These are phyloP conservation scores for Netelia fuscicornis DNA, from an alignment of 2,888 invertebrate species.

Conservation along the genomic window DNA sequence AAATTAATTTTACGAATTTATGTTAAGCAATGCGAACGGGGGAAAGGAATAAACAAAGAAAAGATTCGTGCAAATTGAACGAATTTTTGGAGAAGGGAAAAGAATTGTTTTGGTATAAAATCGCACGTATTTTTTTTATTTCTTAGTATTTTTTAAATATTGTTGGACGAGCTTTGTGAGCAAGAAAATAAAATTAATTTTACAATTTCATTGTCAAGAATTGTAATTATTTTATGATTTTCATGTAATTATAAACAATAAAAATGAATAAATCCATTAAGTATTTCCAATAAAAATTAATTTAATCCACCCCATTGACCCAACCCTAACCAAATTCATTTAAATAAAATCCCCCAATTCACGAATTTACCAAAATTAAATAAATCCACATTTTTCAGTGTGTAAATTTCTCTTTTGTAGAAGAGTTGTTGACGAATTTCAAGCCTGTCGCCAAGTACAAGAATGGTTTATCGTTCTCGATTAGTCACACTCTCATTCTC, in stretches of 20 bases:
- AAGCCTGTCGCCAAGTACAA: constrained; percentile 26
- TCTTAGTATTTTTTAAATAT: background rate
- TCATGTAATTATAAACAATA: too few species aligned
- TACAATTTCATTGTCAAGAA: too few species aligned
- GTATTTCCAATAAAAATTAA: too few species aligned
- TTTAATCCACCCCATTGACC: too few species aligned
- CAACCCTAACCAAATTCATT: too few species aligned
- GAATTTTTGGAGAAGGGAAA: background rate
- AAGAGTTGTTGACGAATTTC: constrained; percentile 49
- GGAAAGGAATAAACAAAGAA: background rate
- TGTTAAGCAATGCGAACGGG: too few species aligned
- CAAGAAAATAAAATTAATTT: background rate
- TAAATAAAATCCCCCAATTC: background rate
- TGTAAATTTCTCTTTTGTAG: background rate
- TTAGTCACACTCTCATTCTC: constrained; percentile 21
- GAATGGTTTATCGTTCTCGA: constrained; percentile 19
- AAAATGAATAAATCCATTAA: too few species aligned
- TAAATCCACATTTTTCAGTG: background rate
- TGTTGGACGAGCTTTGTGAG: background rate
- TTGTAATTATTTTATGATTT: too few species aligned
- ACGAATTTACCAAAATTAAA: background rate
- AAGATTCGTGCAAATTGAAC: background rate
- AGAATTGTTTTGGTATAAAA: background rate
- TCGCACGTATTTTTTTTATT: background rate
- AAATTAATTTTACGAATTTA: background rate